Conservation (phyloP, 1,140 invertebrate genomes). For the Aphelenchoides besseyi region DNA sequence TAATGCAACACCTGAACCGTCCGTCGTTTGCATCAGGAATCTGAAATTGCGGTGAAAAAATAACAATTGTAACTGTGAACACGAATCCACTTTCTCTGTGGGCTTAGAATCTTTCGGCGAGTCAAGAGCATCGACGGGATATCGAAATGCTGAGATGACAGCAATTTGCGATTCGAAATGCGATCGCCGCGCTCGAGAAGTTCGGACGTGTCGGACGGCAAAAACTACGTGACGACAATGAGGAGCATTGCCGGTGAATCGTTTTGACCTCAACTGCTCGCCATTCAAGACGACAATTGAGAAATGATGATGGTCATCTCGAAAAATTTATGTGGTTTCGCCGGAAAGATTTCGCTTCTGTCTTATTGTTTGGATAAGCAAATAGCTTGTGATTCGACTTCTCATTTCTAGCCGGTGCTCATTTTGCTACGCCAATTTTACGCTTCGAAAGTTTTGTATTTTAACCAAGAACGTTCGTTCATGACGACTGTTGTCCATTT, state of each 20-base stretch:
- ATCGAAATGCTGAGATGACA: neutral
- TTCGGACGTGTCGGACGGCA: neutral
- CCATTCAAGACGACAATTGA: neutral
- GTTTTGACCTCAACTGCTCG: neutral
- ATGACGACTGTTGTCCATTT: neutral
- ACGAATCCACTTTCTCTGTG: too few relatives aligned
- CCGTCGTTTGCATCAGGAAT: neutral
- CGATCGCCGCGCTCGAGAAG: neutral
- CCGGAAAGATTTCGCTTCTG: too few relatives aligned
- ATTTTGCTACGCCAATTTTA: neutral
- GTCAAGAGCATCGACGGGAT: neutral
- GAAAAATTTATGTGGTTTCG: too few relatives aligned
- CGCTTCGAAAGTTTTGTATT: neutral
- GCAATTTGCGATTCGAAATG: neutral
- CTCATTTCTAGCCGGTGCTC: too few relatives aligned
- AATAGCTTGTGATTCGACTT: too few relatives aligned
- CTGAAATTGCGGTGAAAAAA: neutral
- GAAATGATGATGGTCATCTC: neutral
- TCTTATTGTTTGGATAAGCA: too few relatives aligned
- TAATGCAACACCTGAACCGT: constrained; percentile 3
- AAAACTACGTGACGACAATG: neutral
- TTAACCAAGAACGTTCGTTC: neutral
- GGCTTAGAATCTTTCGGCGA: too few relatives aligned
- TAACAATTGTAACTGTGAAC: neutral
- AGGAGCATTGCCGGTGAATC: too few relatives aligned